Conservation (phyloP, 2,797 vertebrate genomes). For the Oceanodroma leucorhoa region DNA sequence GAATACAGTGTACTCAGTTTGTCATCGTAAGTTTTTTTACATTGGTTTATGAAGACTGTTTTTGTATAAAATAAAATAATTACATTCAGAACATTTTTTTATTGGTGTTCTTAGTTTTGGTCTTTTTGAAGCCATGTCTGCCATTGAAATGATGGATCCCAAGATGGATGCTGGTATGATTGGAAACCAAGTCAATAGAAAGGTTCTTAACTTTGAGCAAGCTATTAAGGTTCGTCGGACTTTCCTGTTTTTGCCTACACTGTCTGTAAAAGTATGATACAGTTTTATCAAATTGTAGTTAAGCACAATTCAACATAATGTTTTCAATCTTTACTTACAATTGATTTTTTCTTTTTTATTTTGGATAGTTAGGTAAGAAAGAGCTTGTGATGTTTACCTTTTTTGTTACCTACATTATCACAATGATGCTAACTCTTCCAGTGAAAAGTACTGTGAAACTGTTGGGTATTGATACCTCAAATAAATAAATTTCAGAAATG, state of each 20-base stretch:
- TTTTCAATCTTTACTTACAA: not conserved
- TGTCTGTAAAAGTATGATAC: not conserved
- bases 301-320: not conserved
- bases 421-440: not conserved
- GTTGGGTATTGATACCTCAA: not conserved
- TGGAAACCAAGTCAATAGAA: conserved; percentile 97
- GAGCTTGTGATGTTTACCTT: not conserved
- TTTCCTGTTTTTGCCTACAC: conserved; percentile 26
- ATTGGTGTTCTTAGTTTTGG: conserved; percentile 85
- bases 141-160: conserved; percentile 99
- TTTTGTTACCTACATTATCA: not conserved
- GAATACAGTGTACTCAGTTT: not conserved
- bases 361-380: not conserved
- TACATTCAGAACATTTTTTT: not conserved
- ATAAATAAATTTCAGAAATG: not conserved
- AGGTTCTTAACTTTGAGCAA: conserved; percentile 97
- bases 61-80: not conserved
- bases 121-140: conserved; percentile 98
- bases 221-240: conserved; percentile 88
- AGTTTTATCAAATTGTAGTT: not conserved
- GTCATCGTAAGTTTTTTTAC: not conserved
- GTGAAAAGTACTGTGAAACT: not conserved
- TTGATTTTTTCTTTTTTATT: not conserved
- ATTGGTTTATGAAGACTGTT: not conserved
- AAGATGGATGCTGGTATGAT: conserved; percentile 99